These are phyloP conservation scores for Prunella fulvescens DNA, from an alignment of 2,113 vertebrate genomes.

Conservation along the genomic window DNA sequence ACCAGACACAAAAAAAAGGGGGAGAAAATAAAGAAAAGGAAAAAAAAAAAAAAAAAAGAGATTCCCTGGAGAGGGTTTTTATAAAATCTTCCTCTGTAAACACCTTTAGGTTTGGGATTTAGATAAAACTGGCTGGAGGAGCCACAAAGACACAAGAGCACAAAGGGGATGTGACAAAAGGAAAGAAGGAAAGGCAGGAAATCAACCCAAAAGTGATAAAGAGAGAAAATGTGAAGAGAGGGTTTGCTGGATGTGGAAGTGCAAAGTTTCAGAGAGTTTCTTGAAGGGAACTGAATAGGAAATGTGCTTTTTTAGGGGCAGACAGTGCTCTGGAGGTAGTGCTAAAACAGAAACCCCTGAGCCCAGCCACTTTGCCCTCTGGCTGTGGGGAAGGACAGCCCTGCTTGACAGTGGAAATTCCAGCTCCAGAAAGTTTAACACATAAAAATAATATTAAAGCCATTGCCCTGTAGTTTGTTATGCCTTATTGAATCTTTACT, in stretches of 20 bases:
- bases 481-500: not conserved
- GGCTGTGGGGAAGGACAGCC: not conserved
- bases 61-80: not conserved
- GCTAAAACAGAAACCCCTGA: not conserved
- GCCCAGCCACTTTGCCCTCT: not conserved
- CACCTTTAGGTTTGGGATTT: not conserved
- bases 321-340: fast-evolving
- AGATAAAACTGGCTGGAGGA: not conserved
- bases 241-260: not conserved
- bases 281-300: not conserved
- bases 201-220: not conserved
- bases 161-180: not conserved
- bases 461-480: not conserved
- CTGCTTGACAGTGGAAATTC: not conserved
- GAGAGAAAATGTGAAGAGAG: not conserved
- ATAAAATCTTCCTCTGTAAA: not conserved
- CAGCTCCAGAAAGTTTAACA: not conserved
- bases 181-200: not conserved
- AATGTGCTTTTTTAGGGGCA: not conserved
- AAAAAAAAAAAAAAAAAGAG: too few species aligned
- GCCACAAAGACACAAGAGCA: not conserved
- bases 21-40: too few species aligned
- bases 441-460: fast-evolving
- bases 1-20: not conserved
- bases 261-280: not conserved